Percentiles rank a stretch among this genome's conserved stretches.
Evolutionary conservation across 2,113 vertebrate species (phyloP).

Genomic region (Centrocercus urophasianus): DNA sequence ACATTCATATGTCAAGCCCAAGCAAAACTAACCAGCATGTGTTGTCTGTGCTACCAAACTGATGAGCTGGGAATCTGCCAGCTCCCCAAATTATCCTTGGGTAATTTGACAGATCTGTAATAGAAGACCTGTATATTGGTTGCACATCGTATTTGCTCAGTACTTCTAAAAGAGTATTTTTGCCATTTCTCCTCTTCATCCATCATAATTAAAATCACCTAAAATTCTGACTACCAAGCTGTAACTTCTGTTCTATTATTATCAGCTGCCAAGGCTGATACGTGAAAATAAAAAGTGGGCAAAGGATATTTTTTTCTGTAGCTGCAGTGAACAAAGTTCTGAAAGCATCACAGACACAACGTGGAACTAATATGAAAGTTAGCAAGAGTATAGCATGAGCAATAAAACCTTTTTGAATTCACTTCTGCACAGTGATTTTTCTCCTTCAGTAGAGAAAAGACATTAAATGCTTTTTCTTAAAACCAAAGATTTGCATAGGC

Average conservation of each 20-base stretch:
- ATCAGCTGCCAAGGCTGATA: background rate
- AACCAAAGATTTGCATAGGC: conserved; percentile 65
- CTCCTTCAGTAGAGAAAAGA: conserved; percentile 43
- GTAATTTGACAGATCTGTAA: conserved; percentile 64
- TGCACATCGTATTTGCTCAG: conserved; percentile 48
- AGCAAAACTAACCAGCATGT: conserved; percentile 30
- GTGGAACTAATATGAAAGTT: conserved; percentile 11
- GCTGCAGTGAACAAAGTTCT: conserved; percentile 2
- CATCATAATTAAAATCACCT: conserved; percentile 62
- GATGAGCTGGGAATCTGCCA: conserved; percentile 61
- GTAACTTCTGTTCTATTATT: conserved; percentile 22
- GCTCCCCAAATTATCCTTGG: conserved; percentile 37
- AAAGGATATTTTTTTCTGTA: background rate
- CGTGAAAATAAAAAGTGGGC: background rate
- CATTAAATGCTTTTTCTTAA: conserved; percentile 55
- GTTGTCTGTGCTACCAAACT: conserved; percentile 25
- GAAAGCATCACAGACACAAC: background rate
- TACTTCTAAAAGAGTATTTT: conserved; percentile 46
- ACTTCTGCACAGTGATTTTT: conserved; percentile 13
- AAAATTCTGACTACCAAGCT: conserved; percentile 49
- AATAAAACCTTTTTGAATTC: conserved; percentile 52
- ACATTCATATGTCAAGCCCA: conserved; percentile 14
- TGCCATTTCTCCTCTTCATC: conserved; percentile 58
- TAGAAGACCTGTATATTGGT: conserved; percentile 54
- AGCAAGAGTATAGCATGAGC: background rate